These are phyloP conservation scores for Nannospalax galili DNA, from an alignment of 2,113 vertebrate species.

Conservation along the genomic window DNA sequence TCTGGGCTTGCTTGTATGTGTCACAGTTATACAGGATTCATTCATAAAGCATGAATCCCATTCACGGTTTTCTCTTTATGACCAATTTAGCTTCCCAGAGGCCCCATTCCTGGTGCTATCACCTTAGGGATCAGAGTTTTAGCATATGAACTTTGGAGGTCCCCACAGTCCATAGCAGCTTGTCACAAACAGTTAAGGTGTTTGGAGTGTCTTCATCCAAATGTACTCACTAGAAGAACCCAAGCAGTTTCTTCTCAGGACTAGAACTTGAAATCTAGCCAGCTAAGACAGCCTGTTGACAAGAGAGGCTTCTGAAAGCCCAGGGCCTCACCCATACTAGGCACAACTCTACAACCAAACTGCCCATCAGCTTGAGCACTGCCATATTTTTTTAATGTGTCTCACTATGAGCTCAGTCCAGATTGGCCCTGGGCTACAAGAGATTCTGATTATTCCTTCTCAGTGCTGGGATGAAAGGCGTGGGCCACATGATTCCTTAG, in stretches of 20 bases:
- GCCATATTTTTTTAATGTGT: not conserved
- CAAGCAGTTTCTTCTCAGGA: not conserved
- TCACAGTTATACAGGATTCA: no score
- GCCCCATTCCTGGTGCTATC: not conserved
- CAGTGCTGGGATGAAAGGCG: not conserved
- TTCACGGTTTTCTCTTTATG: not conserved
- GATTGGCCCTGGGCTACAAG: not conserved
- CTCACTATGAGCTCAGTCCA: not conserved
- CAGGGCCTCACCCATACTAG: accelerated
- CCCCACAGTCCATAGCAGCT: not conserved
- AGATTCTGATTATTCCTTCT: not conserved
- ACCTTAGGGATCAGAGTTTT: not conserved
- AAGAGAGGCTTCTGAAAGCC: not conserved
- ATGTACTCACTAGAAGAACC: not conserved
- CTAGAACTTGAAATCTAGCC: no score
- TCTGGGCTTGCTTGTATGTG: not conserved
- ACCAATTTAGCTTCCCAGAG: not conserved
- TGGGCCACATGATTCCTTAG: not conserved
- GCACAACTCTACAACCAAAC: not conserved
- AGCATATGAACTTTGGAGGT: not conserved
- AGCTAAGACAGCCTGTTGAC: not conserved
- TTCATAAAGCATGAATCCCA: not conserved
- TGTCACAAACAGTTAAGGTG: not conserved
- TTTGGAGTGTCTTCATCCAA: not conserved
- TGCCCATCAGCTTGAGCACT: no score